Evolutionary conservation across 37 sponge, comb jelly and placozoan species (phyloP).

Genomic region (Halisarca cf. caerulea): DNA sequence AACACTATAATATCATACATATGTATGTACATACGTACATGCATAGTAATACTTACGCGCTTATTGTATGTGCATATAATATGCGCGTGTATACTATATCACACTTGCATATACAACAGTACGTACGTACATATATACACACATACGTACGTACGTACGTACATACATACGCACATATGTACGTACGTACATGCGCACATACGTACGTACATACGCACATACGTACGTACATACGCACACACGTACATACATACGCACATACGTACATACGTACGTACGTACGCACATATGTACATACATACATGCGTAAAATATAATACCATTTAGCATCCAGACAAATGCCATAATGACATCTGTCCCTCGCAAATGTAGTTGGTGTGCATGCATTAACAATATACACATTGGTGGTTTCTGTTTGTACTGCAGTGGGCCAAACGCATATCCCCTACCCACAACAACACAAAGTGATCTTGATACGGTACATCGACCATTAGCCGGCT

Average conservation of each 20-base stretch:
- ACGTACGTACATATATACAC: not conserved
- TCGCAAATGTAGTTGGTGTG: no score
- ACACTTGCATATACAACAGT: not conserved
- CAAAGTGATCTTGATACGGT: no score
- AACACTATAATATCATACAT: not conserved
- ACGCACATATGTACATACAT: not conserved
- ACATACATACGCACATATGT: not conserved
- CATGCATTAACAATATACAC: no score
- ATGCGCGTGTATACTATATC: no score
- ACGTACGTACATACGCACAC: not conserved
- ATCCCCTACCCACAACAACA: no score
- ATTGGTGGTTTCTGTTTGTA: no score
- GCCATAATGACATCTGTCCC: no score
- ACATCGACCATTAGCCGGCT: no score
- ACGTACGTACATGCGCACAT: not conserved
- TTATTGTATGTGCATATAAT: not conserved
- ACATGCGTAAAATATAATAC: no score
- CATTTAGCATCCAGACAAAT: no score
- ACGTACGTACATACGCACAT: no score
- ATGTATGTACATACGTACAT: not conserved
- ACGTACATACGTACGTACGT: not conserved
- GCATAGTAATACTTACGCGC: not conserved
- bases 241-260: not conserved
- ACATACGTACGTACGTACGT: conserved; percentile 18
- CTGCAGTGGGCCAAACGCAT: no score